Evolutionary conservation across 1,140 invertebrate species (phyloP).

Genomic region (Mylabris phalerata): DNA sequence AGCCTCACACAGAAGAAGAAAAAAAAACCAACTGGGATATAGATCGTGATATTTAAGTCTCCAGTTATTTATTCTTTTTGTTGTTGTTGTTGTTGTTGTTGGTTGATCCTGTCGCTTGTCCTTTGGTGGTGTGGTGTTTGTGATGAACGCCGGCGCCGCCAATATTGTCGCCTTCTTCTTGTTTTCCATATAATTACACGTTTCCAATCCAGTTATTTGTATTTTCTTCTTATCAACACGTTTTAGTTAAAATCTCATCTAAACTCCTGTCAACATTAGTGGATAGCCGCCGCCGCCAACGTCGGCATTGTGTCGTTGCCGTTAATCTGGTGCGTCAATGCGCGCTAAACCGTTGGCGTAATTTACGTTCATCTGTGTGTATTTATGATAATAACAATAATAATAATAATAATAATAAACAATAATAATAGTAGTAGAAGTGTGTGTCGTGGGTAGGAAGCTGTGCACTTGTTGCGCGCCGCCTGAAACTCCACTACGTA

Average conservation of each 20-base stretch:
- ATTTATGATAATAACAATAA: too few relatives aligned
- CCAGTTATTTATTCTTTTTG: too few relatives aligned
- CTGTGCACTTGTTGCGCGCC: slow-evolving; percentile 12
- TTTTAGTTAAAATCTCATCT: slow-evolving; percentile 4
- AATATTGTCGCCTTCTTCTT: not conserved
- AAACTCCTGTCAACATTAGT: too few relatives aligned
- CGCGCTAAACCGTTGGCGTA: slow-evolving; percentile 3
- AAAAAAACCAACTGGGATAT: too few relatives aligned
- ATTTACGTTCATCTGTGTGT: not conserved
- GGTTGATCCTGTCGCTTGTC: not conserved
- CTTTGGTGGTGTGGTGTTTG: not conserved
- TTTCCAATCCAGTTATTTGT: not conserved
- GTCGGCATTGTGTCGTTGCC: not conserved
- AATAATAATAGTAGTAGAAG: too few relatives aligned
- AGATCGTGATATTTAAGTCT: too few relatives aligned
- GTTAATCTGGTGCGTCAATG: slow-evolving; percentile 14
- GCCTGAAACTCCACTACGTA: slow-evolving; percentile 7
- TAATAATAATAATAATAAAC: too few relatives aligned
- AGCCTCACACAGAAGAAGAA: too few relatives aligned
- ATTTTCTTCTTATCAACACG: not conserved
- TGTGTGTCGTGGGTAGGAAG: not conserved
- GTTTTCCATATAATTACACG: not conserved
- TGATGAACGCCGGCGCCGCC: not conserved
- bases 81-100: too few relatives aligned
- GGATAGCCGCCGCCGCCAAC: too few relatives aligned